Percentiles rank a stretch among this genome's conserved stretches.
Conservation (phyloP, 2,113 vertebrate species). For the Passerina amoena region DNA sequence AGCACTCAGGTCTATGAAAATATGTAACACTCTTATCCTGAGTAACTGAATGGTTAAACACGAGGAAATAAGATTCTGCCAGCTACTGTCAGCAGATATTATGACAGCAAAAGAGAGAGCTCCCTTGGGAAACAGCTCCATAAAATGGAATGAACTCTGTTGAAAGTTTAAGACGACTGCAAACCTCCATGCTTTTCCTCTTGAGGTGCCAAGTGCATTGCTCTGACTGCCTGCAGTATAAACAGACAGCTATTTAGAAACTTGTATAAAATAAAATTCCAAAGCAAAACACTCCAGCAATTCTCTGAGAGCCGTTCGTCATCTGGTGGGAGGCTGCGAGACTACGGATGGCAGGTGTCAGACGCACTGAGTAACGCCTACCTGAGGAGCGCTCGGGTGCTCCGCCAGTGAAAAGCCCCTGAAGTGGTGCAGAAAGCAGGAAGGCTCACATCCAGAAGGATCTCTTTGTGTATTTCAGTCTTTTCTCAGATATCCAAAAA, state of each 20-base stretch:
- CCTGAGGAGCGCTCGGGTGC: neutral
- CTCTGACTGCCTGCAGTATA: neutral
- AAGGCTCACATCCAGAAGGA: neutral
- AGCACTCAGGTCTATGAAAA: neutral
- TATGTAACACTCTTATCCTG: neutral
- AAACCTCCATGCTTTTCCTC: neutral
- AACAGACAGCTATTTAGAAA: constrained; percentile 10
- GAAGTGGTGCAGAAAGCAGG: neutral
- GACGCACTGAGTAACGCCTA: rapidly evolving
- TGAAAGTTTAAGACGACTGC: neutral
- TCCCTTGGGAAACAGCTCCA: neutral
- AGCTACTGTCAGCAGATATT: neutral
- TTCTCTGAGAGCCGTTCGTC: neutral
- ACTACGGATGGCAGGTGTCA: neutral
- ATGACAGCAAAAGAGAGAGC: neutral
- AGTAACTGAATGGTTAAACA: neutral
- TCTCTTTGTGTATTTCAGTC: neutral
- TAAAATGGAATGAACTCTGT: neutral
- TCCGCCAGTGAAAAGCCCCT: neutral
- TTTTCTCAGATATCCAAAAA: neutral
- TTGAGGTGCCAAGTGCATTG: neutral
- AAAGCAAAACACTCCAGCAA: neutral
- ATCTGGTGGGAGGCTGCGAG: neutral
- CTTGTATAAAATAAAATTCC: neutral
- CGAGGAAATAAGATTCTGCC: neutral